Base-by-base conservation (phyloP, 2,797 vertebrate genomes). In the Ctenopoma kingsleyae region DNA sequence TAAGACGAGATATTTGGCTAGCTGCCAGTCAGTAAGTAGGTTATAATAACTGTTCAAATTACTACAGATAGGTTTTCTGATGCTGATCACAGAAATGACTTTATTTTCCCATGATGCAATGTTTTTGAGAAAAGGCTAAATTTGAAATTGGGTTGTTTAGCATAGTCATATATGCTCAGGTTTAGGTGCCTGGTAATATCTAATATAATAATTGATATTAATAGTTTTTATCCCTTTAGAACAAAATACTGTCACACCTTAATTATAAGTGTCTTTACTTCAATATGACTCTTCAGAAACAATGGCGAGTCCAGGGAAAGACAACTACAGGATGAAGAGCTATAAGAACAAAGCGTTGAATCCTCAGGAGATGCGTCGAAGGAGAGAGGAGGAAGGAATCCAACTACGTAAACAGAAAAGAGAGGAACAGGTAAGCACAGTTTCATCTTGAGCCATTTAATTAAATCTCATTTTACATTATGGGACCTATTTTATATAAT, bases 341-440 rank as follows among this genome's bases (percentile, higher is more conserved):
- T 98, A 97, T 61, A 98, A 98, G 89, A 98, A 98, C 92, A 98
- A 97, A 86, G 97, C 96, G 0, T 84, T 97, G 78, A 98, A 98
- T 90, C 95, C 96, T 41, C 97, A 98, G 91, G 97, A 97, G 87
- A 98, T 98, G 96, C 95, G 96, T 16, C 93, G 96, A 32, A 91
- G 96, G 73, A 95, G 97, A 88, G 97, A 98, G 82, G 97, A 98
- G 76, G 97, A 98, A 88, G 97, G 96, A 72, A 95, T 98, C 81
- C 97, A 98, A 64, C 94, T 98, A 41, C 94, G 96, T 64, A 98
- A 98, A 88, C 97, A 98, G 82, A 98, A 97, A 63, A 93, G 97
- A 76, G 97, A 98, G 90, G 96, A 98, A 71, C 97, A 98, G 92
- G 97, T 97, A 59, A 72, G 40, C 10, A 3, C 8, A 2, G 3